Base-by-base conservation (phyloP, 2,113 vertebrate genomes). In the Gorsachius goisagi region DNA sequence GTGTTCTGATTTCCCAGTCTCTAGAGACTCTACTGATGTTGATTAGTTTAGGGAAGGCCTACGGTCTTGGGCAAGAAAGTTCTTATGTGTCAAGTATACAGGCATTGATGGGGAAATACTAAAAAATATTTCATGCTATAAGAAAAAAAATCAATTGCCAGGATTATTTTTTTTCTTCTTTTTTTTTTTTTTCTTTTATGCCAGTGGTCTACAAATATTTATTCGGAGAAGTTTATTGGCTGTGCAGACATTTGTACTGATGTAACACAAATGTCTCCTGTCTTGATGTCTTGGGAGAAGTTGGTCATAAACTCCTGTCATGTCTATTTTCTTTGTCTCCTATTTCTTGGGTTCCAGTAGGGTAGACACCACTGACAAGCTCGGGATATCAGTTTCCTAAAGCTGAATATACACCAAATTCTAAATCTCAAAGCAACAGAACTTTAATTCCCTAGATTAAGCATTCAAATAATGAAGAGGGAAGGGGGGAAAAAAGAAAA, bases 271-370 rank as follows among this genome's bases (percentile, higher is more conserved):
- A 58, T 28, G 47, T 14, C 50, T 91, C 62, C 60, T 78, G 35
- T 80, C 92, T 86, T 86, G 75, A 5, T 86, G 56, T 50, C 79
- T 81, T 86, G 68, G 33, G 35, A 88, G 90, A 92, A 94, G 63
- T 75, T 15, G 3, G n/a, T 88, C 1, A 0, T 95, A 96, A 95
- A 84, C 72, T 90, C 68, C 75, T 88, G 73, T 94, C 76, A 59
- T 23, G 44, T 91, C 64, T 91, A 22, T 88, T 94, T 86, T 83
- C 75, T 76, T 90, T 75, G 85, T 64, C 44, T 95, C 85, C 67
- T 90, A 52, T 93, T 95, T 95, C 82, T 95, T 66, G 56, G 19
- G 18, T 78, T 44, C 21, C 56, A 53, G 21, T 60, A 67, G 22
- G 50, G 21, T 67, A 92, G 59, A 45, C 12, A 58, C 10, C 41